Percentiles rank a stretch among this genome's conserved stretches.
Conservation (phyloP, 2,888 invertebrate species). For the Nemoura dubitans region DNA sequence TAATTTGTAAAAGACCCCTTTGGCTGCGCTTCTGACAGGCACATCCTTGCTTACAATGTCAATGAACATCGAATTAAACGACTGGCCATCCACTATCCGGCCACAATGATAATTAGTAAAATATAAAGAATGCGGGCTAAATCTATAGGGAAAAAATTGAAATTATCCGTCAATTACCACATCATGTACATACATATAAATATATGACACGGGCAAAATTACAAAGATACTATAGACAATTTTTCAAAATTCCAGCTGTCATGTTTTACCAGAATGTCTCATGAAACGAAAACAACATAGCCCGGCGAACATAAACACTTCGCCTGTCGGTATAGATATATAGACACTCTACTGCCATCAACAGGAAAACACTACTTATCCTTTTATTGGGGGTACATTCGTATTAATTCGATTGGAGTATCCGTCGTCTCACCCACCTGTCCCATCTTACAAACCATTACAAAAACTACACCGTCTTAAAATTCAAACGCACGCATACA, state of each 20-base stretch:
- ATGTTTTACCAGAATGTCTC: not conserved
- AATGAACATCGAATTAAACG: not conserved
- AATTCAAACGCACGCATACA: too few species aligned
- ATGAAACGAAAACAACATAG: not conserved
- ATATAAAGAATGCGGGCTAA: not conserved
- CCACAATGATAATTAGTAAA: not conserved
- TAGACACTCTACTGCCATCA: not conserved
- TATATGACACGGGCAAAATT: not conserved
- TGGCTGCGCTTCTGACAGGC: not conserved
- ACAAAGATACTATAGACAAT: not conserved
- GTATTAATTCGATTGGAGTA: not conserved
- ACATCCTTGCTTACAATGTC: not conserved
- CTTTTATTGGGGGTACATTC: slow-evolving; percentile 12
- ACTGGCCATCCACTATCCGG: not conserved
- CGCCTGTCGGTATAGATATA: not conserved
- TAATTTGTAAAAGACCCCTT: not conserved
- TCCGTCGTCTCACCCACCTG: not conserved
- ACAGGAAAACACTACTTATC: slow-evolving; percentile 7
- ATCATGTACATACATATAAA: too few species aligned
- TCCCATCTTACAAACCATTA: not conserved
- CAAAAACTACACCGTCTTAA: not conserved
- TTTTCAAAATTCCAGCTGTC: not conserved
- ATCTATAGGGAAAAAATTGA: not conserved
- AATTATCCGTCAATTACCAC: not conserved
- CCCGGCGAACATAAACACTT: not conserved